A percentile compares a stretch with the other conserved stretches of the same genome.
These are phyloP conservation scores for Solen grandis DNA, from an alignment of 1,140 invertebrate species.

Conservation along the genomic window DNA sequence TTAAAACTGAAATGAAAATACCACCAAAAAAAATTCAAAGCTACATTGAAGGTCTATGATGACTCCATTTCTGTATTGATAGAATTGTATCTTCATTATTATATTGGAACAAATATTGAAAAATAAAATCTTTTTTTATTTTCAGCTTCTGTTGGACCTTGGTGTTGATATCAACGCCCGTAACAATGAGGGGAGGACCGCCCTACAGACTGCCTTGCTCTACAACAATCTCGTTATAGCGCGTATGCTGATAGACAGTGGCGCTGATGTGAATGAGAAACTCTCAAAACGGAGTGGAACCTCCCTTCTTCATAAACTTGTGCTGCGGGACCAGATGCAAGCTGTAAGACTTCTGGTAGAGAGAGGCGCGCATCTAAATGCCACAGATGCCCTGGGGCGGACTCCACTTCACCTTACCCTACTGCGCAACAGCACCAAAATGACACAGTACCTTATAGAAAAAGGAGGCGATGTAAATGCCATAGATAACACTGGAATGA, in stretches of 20 bases:
- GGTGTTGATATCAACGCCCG: slow-evolving; percentile 65
- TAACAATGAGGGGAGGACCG: slow-evolving; percentile 67
- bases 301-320: slow-evolving; percentile 71
- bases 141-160: slow-evolving; percentile 61
- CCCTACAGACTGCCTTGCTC: slow-evolving; percentile 61
- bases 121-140: not conserved
- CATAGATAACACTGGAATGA: slow-evolving; percentile 61
- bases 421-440: slow-evolving; percentile 60
- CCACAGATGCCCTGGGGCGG: slow-evolving; percentile 60
- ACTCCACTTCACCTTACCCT: slow-evolving; percentile 68
- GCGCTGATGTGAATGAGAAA: slow-evolving; percentile 67
- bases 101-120: too few species aligned
- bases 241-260: slow-evolving; percentile 67
- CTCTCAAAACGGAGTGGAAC: slow-evolving; percentile 64
- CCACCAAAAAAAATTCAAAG: too few species aligned
- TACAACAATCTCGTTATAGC: slow-evolving; percentile 62
- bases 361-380: slow-evolving; percentile 65
- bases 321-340: slow-evolving; percentile 61
- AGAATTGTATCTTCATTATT: too few species aligned
- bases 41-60: too few species aligned
- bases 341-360: slow-evolving; percentile 68
- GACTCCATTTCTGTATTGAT: too few species aligned
- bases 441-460: slow-evolving; percentile 65
- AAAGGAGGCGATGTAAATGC: slow-evolving; percentile 66
- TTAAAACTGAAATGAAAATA: too few species aligned